These are phyloP conservation scores for Xestia rhomboidea DNA, from an alignment of 2,888 invertebrate genomes.

Conservation along the genomic window DNA sequence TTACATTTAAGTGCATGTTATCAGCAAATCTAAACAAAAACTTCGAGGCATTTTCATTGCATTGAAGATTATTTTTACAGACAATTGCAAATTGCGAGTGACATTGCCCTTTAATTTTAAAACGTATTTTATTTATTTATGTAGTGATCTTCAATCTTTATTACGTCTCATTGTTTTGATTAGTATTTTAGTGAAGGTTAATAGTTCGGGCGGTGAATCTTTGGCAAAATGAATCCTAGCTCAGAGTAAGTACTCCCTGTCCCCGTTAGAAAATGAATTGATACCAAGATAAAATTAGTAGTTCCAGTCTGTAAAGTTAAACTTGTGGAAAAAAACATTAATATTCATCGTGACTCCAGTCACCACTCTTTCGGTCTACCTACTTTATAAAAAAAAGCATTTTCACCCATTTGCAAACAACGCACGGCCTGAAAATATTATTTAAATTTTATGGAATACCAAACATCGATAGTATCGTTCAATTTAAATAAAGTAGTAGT, in stretches of 20 bases:
- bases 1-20: neutral
- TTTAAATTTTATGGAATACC: neutral
- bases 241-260: neutral
- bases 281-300: no score
- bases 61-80: conserved; percentile 2
- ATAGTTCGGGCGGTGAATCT: neutral
- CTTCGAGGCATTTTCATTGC: neutral
- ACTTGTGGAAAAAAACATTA: neutral
- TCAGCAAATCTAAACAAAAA: neutral
- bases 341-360: neutral
- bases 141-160: conserved; percentile 19
- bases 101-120: neutral
- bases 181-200: conserved; percentile 10
- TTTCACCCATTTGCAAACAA: neutral
- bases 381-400: neutral
- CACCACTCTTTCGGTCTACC: neutral
- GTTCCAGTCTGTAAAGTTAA: neutral
- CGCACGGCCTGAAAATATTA: neutral
- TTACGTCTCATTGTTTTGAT: conserved; percentile 16
- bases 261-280: no score
- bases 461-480: no score
- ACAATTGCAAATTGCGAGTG: neutral
- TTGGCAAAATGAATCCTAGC: neutral
- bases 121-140: conserved; percentile 25
- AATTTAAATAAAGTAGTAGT: neutral